These are phyloP conservation scores for Leucoraja ocellata DNA, from an alignment of 2,797 vertebrate genomes.

Conservation along the genomic window DNA sequence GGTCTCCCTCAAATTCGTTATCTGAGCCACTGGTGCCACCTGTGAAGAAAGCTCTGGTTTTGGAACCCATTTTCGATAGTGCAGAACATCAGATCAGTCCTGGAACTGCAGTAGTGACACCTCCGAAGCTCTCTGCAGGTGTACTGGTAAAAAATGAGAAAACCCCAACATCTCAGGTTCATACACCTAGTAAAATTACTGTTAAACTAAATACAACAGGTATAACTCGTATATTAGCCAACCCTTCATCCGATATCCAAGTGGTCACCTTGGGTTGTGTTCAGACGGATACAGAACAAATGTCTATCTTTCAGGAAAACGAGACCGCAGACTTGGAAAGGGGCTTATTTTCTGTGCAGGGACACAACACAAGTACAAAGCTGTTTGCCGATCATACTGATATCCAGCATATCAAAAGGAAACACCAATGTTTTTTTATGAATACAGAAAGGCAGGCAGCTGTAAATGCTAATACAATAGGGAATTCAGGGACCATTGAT, in stretches of 20 bases:
- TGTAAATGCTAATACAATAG: conserved; percentile 54
- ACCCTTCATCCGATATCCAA: conserved; percentile 56
- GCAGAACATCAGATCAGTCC: conserved; percentile 51
- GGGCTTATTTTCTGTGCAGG: conserved; percentile 65
- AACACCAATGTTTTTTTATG: conserved; percentile 58
- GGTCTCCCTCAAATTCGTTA: conserved; percentile 61
- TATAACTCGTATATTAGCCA: conserved; percentile 52
- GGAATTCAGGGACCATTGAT: conserved; percentile 59
- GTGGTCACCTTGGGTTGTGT: conserved; percentile 57
- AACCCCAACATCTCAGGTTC: conserved; percentile 56
- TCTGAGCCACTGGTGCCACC: conserved; percentile 78
- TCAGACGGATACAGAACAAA: conserved; percentile 62
- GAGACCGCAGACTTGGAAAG: conserved; percentile 68
- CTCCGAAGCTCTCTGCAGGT: conserved; percentile 52
- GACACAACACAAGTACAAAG: conserved; percentile 59
- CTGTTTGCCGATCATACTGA: conserved; percentile 63
- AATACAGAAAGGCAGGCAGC: conserved; percentile 56
- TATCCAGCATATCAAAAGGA: conserved; percentile 69
- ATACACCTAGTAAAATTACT: conserved; percentile 58
- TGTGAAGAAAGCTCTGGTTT: conserved; percentile 76
- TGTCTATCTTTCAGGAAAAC: conserved; percentile 60
- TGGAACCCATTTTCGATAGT: conserved; percentile 59
- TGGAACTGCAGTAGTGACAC: conserved; percentile 51
- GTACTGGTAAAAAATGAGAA: conserved; percentile 63
- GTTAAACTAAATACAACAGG: conserved; percentile 58